Conservation (phyloP, 2,113 vertebrate species). For the Oncorhynchus masou region DNA sequence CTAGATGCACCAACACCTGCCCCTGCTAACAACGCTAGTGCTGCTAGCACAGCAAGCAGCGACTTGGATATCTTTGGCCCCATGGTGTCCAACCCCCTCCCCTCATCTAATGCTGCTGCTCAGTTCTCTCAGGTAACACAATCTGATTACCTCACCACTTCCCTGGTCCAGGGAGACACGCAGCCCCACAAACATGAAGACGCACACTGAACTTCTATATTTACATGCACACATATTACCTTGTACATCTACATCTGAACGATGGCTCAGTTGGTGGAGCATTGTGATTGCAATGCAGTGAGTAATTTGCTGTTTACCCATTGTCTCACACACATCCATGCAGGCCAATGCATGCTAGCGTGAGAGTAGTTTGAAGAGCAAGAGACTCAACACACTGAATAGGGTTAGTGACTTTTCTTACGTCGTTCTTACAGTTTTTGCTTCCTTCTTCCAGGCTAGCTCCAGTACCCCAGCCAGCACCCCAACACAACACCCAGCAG, state of each 20-base stretch:
- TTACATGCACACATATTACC: neutral
- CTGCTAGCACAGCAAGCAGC: constrained; percentile 75
- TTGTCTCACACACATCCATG: neutral
- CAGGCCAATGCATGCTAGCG: too few species aligned
- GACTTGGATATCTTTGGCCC: constrained; percentile 98
- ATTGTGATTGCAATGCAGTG: too few species aligned
- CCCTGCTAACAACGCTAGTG: constrained; percentile 75
- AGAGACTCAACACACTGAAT: too few species aligned
- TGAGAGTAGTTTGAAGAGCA: too few species aligned
- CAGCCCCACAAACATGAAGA: neutral
- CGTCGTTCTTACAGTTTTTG: neutral
- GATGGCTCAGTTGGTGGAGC: too few species aligned
- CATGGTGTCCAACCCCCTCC: constrained; percentile 98
- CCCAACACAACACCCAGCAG: constrained; percentile 64
- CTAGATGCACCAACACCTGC: constrained; percentile 83
- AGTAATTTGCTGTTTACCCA: neutral
- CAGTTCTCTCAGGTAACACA: constrained; percentile 69
- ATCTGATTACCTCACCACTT: neutral
- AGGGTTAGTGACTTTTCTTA: neutral
- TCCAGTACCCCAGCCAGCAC: constrained; percentile 77
- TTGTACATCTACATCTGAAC: too few species aligned
- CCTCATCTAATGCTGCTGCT: constrained; percentile 72
- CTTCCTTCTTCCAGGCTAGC: constrained; percentile 68
- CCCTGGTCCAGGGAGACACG: neutral
- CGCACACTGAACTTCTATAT: neutral